These are phyloP conservation scores for Synanthedon formicaeformis DNA, from an alignment of 2,888 invertebrate genomes.

Conservation along the genomic window DNA sequence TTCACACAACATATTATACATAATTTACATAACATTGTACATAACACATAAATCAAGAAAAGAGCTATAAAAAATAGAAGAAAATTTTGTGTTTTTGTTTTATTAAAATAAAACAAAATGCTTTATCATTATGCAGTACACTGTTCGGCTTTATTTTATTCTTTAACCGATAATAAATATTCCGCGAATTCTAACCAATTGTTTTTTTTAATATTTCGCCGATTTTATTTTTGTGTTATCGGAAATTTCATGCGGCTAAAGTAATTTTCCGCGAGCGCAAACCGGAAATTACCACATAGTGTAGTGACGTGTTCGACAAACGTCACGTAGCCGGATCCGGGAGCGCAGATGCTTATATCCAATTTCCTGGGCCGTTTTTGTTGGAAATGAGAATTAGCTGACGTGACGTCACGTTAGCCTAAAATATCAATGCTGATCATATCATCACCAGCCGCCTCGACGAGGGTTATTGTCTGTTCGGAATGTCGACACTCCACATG, in stretches of 20 bases:
- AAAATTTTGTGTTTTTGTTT: too few relatives aligned
- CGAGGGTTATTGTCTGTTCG: too few relatives aligned
- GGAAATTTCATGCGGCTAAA: slow-evolving; percentile 68
- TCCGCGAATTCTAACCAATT: neutral
- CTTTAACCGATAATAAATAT: neutral
- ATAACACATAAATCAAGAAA: too few relatives aligned
- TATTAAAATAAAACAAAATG: too few relatives aligned
- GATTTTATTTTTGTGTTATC: slow-evolving; percentile 53
- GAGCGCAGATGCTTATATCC: slow-evolving; percentile 69
- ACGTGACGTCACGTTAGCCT: slow-evolving; percentile 60
- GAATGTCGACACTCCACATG: too few relatives aligned
- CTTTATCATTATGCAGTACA: too few relatives aligned
- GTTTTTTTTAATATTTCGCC: slow-evolving; percentile 19
- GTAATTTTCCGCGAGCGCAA: slow-evolving; percentile 66
- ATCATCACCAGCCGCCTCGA: slow-evolving; percentile 12
- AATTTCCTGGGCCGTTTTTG: slow-evolving; percentile 67
- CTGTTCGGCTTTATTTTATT: too few relatives aligned
- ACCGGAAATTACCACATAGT: slow-evolving; percentile 70
- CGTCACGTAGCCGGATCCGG: slow-evolving; percentile 67
- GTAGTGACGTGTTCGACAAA: slow-evolving; percentile 69
- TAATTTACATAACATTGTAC: too few relatives aligned
- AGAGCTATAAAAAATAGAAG: too few relatives aligned
- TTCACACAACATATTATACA: too few relatives aligned
- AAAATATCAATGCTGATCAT: slow-evolving; percentile 50
- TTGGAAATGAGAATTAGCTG: slow-evolving; percentile 67